Evolutionary conservation across 2,113 vertebrate genomes (phyloP).

Genomic region (Limnothrissa miodon): DNA sequence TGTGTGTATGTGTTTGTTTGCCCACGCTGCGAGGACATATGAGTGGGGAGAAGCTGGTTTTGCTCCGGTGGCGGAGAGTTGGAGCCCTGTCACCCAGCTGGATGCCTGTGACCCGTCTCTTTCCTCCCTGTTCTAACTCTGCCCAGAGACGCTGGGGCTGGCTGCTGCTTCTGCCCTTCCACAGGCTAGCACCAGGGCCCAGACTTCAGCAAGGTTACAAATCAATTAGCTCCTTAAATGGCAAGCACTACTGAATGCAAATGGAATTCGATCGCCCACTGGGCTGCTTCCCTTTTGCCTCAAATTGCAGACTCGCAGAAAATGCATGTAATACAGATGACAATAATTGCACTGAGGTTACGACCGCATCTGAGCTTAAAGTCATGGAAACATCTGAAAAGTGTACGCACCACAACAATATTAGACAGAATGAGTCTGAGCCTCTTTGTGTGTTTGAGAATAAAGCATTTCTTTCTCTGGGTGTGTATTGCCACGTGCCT

Average conservation of each 20-base stretch:
- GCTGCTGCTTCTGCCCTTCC: not conserved
- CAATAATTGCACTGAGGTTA: not conserved
- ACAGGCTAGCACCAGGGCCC: not conserved
- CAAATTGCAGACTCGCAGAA: not conserved
- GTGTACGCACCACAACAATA: not conserved
- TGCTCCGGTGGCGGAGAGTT: slow-evolving; percentile 22
- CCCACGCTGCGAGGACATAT: not conserved
- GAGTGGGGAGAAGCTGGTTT: not conserved
- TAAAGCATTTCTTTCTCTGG: not conserved
- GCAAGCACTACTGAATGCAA: not conserved
- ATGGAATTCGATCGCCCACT: not conserved
- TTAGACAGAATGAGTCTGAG: not conserved
- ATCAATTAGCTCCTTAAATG: not conserved
- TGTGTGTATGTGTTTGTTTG: slow-evolving; percentile 15
- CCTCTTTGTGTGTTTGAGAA: slow-evolving; percentile 40
- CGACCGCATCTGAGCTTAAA: not conserved
- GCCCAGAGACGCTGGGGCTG: not conserved
- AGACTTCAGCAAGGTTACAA: not conserved
- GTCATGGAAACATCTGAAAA: not conserved
- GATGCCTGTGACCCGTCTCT: slow-evolving; percentile 16
- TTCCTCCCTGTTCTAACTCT: not conserved
- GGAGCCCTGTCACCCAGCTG: slow-evolving; percentile 29
- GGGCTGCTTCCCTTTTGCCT: not conserved
- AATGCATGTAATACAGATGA: too few relatives aligned
- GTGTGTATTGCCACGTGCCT: not conserved